These are phyloP conservation scores for Clangula hyemalis DNA, from an alignment of 2,797 vertebrate genomes.

Conservation along the genomic window DNA sequence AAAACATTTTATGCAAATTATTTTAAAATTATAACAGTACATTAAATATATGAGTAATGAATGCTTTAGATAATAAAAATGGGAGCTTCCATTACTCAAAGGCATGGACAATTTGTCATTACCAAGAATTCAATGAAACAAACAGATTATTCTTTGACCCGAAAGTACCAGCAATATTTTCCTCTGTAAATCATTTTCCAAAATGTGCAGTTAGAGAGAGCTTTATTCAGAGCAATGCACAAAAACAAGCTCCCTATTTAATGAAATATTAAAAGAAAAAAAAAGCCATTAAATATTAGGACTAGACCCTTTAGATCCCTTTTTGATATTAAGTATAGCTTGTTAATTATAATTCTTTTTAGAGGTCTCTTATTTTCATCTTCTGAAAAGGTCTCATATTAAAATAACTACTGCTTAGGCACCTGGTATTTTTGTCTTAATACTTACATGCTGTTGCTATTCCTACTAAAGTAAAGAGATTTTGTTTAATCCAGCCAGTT, in stretches of 20 bases:
- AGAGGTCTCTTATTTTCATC: constrained; percentile 14
- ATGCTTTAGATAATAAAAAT: constrained; percentile 74
- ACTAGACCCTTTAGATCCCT: constrained; percentile 47
- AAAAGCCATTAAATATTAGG: constrained; percentile 45
- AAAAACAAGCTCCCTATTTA: constrained; percentile 56
- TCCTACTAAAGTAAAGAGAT: constrained; percentile 24
- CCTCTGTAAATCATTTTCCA: constrained; percentile 75
- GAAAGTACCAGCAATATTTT: constrained; percentile 75
- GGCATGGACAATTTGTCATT: constrained; percentile 77
- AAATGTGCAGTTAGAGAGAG: constrained; percentile 59
- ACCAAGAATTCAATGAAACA: constrained; percentile 77
- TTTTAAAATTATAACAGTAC: constrained; percentile 77
- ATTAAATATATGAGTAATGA: constrained; percentile 82
- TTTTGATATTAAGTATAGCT: constrained; percentile 35
- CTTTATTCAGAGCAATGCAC: constrained; percentile 42
- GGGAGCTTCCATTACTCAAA: constrained; percentile 78
- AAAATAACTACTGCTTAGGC: constrained; percentile 21
- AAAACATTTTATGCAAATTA: constrained; percentile 74
- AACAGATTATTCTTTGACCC: constrained; percentile 79
- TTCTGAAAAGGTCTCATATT: constrained; percentile 23
- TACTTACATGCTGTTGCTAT: background rate
- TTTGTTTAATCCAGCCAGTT: constrained; percentile 11
- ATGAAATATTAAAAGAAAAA: constrained; percentile 22
- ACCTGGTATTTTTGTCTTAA: background rate
- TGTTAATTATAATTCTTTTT: constrained; percentile 33